Conservation (phyloP, 2,113 vertebrate genomes). For the Geococcyx californianus region DNA sequence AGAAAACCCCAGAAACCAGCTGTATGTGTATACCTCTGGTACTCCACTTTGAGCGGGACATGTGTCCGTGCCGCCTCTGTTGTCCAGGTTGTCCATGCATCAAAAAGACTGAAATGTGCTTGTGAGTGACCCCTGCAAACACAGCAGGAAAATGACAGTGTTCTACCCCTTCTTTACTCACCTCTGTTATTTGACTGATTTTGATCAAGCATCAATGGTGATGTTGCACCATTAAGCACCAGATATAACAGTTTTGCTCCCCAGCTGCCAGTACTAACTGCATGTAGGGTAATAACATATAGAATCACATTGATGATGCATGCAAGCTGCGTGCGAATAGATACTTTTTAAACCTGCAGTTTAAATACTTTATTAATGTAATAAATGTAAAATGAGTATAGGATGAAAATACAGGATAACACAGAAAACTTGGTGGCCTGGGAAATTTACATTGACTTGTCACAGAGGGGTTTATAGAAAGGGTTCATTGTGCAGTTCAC, state of each 20-base stretch:
- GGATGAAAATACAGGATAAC: not conserved
- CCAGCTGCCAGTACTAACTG: not conserved
- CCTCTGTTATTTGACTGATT: not conserved
- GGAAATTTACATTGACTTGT: not conserved
- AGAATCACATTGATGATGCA: accelerated
- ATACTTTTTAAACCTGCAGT: not conserved
- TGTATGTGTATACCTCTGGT: not conserved
- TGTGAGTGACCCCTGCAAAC: not conserved
- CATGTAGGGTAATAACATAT: not conserved
- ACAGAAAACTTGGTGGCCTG: not conserved
- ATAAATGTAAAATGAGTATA: not conserved
- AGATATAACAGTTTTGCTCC: not conserved
- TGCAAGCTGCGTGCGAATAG: not conserved
- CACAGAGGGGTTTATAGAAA: not conserved
- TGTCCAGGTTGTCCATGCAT: not conserved
- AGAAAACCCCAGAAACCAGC: accelerated
- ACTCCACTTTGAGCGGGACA: not conserved
- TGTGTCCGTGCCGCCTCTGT: accelerated
- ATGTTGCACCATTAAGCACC: not conserved
- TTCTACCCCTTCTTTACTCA: not conserved
- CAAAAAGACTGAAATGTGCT: not conserved
- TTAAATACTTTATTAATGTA: not conserved
- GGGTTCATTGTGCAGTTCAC: accelerated
- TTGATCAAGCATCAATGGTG: accelerated
- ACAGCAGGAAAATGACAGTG: not conserved